Conservation (phyloP, 1,140 invertebrate genomes). For the Leptoteleia sp. region DNA sequence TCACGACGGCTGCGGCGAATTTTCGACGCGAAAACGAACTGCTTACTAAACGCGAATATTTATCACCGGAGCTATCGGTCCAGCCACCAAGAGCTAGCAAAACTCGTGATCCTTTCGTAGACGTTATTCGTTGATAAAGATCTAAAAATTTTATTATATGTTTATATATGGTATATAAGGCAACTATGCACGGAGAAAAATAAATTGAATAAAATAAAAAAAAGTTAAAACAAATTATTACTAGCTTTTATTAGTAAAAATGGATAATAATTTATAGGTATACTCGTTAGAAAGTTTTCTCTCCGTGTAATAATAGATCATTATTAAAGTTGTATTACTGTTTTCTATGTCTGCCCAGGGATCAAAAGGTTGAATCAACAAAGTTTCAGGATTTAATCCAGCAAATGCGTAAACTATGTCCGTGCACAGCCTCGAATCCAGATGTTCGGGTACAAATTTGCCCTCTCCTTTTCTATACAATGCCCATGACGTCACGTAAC, state of each 20-base stretch:
- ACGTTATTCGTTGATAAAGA: slow-evolving; percentile 86
- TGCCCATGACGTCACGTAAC: slow-evolving; percentile 94
- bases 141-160: no score
- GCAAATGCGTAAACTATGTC: slow-evolving; percentile 95
- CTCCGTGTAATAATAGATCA: no score
- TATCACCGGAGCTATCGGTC: slow-evolving; percentile 92
- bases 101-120: slow-evolving; percentile 85
- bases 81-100: slow-evolving; percentile 93
- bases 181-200: no score
- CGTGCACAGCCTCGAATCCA: slow-evolving; percentile 91
- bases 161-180: no score
- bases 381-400: slow-evolving; percentile 88
- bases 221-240: no score
- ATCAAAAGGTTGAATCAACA: slow-evolving; percentile 89
- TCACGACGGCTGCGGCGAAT: slow-evolving; percentile 85
- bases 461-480: slow-evolving; percentile 91
- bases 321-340: no score
- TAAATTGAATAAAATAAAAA: no score
- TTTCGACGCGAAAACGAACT: slow-evolving; percentile 84
- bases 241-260: no score
- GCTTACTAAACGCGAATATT: slow-evolving; percentile 89
- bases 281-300: no score
- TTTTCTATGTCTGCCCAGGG: slow-evolving; percentile 93
- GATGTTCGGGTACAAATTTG: slow-evolving; percentile 91
- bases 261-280: no score